These are phyloP conservation scores for Sebastes schlegelii DNA, from an alignment of 2,113 vertebrate species.

Conservation along the genomic window DNA sequence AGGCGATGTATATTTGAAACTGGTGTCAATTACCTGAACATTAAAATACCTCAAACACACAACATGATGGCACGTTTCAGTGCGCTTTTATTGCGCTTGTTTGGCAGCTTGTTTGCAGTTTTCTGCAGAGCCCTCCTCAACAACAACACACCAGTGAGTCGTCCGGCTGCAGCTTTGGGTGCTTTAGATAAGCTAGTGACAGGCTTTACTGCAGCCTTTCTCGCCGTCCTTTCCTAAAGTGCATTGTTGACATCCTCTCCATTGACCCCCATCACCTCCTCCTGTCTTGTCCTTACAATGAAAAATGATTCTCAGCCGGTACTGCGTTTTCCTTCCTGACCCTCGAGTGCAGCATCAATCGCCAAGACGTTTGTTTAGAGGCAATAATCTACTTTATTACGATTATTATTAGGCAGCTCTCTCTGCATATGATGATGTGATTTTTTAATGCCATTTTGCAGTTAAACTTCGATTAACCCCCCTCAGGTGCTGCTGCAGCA, in stretches of 20 bases:
- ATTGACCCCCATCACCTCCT: slow-evolving; percentile 78
- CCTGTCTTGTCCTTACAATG: slow-evolving; percentile 81
- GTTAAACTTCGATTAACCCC: neutral
- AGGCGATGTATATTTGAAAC: neutral
- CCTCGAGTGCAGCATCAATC: slow-evolving; percentile 86
- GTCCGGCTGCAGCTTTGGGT: neutral
- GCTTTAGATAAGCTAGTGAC: slow-evolving; percentile 13
- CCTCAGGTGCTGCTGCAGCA: neutral
- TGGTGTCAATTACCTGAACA: neutral
- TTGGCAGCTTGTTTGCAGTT: neutral
- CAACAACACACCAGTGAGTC: neutral
- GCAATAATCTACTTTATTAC: neutral
- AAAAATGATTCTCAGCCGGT: slow-evolving; percentile 81
- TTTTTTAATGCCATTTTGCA: neutral
- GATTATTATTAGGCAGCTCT: neutral
- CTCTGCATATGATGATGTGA: neutral
- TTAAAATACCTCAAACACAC: neutral
- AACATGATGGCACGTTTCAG: neutral
- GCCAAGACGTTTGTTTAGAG: slow-evolving; percentile 86
- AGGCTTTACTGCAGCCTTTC: slow-evolving; percentile 7
- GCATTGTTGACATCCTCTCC: slow-evolving; percentile 79
- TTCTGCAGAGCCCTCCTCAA: slow-evolving; percentile 16
- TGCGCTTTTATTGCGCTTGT: neutral
- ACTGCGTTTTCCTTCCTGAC: slow-evolving; percentile 85
- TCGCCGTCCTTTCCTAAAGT: slow-evolving; percentile 43